Evolutionary conservation across 2,888 invertebrate genomes (phyloP), one percentile per base, ranked within the genome.

Genomic region (Nephrotoma guestfalica): DNA sequence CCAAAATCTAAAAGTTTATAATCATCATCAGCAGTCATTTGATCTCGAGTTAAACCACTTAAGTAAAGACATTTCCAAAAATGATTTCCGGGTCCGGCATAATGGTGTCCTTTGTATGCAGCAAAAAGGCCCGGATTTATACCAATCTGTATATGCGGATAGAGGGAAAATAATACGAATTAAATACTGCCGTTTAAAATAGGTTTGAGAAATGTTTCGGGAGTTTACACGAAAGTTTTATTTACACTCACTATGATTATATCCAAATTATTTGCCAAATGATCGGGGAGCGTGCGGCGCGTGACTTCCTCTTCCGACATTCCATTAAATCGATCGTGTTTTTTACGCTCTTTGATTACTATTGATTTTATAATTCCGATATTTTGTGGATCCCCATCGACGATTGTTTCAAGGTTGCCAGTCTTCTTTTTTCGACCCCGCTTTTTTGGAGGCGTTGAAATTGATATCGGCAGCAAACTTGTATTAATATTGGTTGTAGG

Each of bases 61-160:
- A 98, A 93, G 92, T 97, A 98, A 88, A 99, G 93, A 91, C 98
- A 99, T 93, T 98, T 98, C 99, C 99, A 99, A 93, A 99, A 99
- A 93, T 99, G 99, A 93, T 99, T 99, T 85, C 99, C 99, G 85
- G 98, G 98, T 86, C 99, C 99, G 86, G 99, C 98, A 93, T 99
- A 99, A 92, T 99, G 98, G 92, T 99, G 99, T 2, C 98, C 98
- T 92, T 98, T 98, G 93, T 97, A 98, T 88, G 99, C 99, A 88
- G 99, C 98, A 93, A 97, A 98, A 89, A 98, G 93, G 2, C 99
- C 98, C 11, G 99, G 99, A 93, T 99, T 99, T 89, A 99, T 98
- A 88, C 99, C 99, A 93, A 99, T 97, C 98, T 99, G 93, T 6
- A 42, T n/a, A 7, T 4, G 41, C 41, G 1, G 0, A 30, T 30